Evolutionary conservation across 2,888 invertebrate species (phyloP).

Genomic region (Nephrocerus scutellatus): DNA sequence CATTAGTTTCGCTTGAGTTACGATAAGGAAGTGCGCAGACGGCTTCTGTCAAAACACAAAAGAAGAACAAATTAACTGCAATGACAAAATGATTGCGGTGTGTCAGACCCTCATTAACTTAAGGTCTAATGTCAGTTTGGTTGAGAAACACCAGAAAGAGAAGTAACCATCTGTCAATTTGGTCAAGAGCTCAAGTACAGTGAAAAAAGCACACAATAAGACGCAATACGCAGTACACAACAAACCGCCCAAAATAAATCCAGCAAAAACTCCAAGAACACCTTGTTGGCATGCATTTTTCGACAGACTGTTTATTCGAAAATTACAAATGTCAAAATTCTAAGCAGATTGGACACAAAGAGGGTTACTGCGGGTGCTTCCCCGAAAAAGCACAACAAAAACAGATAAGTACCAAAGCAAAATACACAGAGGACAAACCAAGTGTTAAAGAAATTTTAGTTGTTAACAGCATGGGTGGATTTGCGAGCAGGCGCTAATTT

Average conservation of each 20-base stretch:
- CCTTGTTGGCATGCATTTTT: conserved; percentile 11
- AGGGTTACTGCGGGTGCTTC: conserved; percentile 18
- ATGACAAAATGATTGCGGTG: conserved; percentile 1
- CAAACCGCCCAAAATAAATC: conserved; percentile 1
- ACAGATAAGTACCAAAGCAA: conserved; percentile 4
- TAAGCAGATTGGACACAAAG: conserved; percentile 46
- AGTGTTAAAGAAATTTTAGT: conserved; percentile 2
- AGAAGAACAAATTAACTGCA: background rate
- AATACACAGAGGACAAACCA: background rate
- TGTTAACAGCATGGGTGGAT: conserved; percentile 3
- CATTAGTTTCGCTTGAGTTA: conserved; percentile 3
- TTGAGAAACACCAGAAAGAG: no score
- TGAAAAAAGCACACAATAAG: background rate
- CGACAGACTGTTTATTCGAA: conserved; percentile 6
- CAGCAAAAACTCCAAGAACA: no score
- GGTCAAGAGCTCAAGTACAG: conserved; percentile 1
- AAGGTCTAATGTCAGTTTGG: background rate
- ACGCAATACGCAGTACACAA: conserved; percentile 5
- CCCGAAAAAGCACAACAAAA: conserved; percentile 4
- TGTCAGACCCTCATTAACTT: conserved; percentile 1
- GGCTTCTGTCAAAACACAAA: background rate
- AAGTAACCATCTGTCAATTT: no score
- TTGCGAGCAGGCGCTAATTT: conserved; percentile 7
- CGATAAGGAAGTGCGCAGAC: conserved; percentile 6
- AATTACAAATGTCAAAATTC: conserved; percentile 6